These are phyloP conservation scores for Bufo bufo DNA, from an alignment of 2,113 vertebrate genomes.

Conservation along the genomic window DNA sequence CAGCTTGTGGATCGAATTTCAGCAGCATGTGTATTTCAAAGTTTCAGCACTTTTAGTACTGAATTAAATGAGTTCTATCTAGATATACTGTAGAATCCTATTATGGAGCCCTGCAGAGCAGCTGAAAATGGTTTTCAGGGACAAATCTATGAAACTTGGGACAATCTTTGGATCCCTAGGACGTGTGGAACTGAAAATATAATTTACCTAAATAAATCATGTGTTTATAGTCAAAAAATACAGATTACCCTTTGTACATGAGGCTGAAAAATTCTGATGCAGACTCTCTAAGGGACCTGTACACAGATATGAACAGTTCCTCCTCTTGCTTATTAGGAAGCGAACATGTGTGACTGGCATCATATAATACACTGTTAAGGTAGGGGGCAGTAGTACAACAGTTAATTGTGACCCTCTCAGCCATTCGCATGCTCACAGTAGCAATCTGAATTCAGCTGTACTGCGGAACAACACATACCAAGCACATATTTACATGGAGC, in stretches of 20 bases:
- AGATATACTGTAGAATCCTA: background rate
- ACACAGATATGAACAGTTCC: background rate
- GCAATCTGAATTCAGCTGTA: conserved; percentile 9
- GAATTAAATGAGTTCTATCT: background rate
- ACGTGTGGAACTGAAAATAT: background rate
- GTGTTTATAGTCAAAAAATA: background rate
- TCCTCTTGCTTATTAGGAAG: background rate
- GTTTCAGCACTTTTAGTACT: background rate
- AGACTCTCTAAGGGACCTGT: background rate
- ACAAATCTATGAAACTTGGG: background rate
- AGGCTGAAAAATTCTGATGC: background rate
- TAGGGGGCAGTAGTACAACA: conserved; percentile 56
- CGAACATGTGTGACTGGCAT: background rate
- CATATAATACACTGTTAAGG: conserved; percentile 22
- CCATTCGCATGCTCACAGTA: background rate
- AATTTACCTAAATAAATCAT: background rate
- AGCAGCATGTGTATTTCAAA: background rate
- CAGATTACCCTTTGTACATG: background rate
- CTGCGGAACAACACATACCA: background rate
- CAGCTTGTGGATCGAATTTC: background rate
- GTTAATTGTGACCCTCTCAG: background rate
- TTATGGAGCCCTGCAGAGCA: background rate
- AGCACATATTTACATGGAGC: background rate
- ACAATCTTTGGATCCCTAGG: background rate
- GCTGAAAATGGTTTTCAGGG: background rate